phyloP scores from a whole-genome alignment of 2,888 invertebrate genomes.

The Netelia fuscicornis region DNA sequence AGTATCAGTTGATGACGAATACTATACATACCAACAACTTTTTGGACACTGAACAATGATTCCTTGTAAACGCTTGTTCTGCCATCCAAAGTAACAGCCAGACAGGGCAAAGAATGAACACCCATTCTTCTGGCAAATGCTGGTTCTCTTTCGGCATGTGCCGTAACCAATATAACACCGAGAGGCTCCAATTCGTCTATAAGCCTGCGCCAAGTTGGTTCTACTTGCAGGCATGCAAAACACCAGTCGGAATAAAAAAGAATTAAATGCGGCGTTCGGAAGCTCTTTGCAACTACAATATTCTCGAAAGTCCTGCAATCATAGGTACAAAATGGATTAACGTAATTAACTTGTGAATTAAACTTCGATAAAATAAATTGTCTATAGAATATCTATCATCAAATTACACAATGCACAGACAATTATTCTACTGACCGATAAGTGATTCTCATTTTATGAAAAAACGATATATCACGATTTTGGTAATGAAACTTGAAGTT shows the following conservation, averaged over 20 bases:
- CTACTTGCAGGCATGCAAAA: conserved; percentile 95
- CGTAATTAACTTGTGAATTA: neutral
- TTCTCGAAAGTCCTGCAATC: conserved; percentile 93
- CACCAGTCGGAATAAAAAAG: conserved; percentile 98
- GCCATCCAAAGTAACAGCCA: conserved; percentile 94
- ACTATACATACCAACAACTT: conserved; percentile 89
- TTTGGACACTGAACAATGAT: conserved; percentile 91
- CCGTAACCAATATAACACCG: conserved; percentile 93
- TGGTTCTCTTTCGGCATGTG: conserved; percentile 94
- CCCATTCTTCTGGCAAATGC: conserved; percentile 92
- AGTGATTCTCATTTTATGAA: conserved; percentile 94
- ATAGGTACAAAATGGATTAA: neutral
- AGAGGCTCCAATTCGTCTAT: conserved; percentile 94
- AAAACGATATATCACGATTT: conserved; percentile 94
- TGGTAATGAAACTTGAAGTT: conserved; percentile 92
- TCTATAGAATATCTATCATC: too few species aligned
- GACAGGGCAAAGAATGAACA: conserved; percentile 92
- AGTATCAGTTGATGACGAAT: neutral
- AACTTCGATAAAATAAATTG: too few species aligned
- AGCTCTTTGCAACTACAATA: conserved; percentile 93
- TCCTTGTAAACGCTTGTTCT: conserved; percentile 94
- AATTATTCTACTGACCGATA: conserved; percentile 87
- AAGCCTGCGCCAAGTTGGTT: conserved; percentile 93
- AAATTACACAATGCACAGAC: neutral
- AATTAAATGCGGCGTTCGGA: conserved; percentile 92